These are phyloP conservation scores for Anticlea derivata DNA, from an alignment of 2,888 invertebrate species.

Conservation along the genomic window DNA sequence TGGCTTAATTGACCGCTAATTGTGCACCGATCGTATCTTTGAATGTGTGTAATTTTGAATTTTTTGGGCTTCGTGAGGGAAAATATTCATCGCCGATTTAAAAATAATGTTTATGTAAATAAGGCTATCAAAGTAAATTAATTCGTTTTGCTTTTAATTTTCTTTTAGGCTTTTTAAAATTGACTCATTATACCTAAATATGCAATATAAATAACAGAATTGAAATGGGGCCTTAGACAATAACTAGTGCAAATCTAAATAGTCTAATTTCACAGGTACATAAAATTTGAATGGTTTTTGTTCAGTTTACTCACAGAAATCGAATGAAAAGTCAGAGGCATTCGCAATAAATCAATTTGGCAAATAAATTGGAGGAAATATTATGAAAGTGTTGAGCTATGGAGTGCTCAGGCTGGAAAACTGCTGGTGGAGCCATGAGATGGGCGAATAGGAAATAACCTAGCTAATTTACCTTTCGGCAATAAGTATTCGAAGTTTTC, in stretches of 20 bases:
- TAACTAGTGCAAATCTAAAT: too few species aligned
- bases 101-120: conserved; percentile 5
- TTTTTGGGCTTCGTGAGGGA: conserved; percentile 14
- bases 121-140: not conserved
- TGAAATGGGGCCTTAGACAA: too few species aligned
- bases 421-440: conserved; percentile 37
- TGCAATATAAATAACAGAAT: too few species aligned
- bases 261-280: too few species aligned
- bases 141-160: not conserved
- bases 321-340: conserved; percentile 19
- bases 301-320: conserved; percentile 6
- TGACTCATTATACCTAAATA: not conserved
- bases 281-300: not conserved
- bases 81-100: not conserved
- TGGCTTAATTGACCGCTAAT: conserved; percentile 42
- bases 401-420: conserved; percentile 44
- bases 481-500: too few species aligned
- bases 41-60: conserved; percentile 21
- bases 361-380: conserved; percentile 42
- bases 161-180: too few species aligned
- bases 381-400: conserved; percentile 43
- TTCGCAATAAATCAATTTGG: conserved; percentile 44
- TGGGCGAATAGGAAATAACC: conserved; percentile 17
- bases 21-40: conserved; percentile 34
- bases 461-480: too few species aligned